Percentiles rank a stretch among this genome's conserved stretches.
These are phyloP conservation scores for Lasioglossum baleicum DNA, from an alignment of 1,140 invertebrate species.

Conservation along the genomic window DNA sequence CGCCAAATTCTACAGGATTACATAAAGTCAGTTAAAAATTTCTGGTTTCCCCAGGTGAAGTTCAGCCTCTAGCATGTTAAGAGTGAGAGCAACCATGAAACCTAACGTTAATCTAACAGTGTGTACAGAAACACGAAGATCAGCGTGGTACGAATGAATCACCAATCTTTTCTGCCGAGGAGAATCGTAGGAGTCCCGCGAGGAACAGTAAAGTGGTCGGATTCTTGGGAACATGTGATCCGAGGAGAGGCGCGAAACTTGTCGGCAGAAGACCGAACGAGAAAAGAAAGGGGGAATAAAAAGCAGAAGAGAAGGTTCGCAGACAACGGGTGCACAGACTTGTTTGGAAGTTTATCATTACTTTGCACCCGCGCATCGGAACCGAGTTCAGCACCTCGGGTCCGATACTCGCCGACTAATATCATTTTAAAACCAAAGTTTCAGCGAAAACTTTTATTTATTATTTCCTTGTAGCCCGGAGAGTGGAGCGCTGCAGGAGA, in stretches of 20 bases:
- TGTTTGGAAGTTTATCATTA: slow-evolving; percentile 75
- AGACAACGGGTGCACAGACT: slow-evolving; percentile 56
- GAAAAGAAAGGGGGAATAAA: slow-evolving; percentile 17
- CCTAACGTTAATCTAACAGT: too few species aligned
- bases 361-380: slow-evolving; percentile 65
- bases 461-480: slow-evolving; percentile 64
- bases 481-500: neutral
- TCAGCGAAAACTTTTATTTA: slow-evolving; percentile 71
- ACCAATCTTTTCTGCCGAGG: too few species aligned
- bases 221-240: slow-evolving; percentile 41
- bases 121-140: too few species aligned
- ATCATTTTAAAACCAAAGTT: slow-evolving; percentile 78
- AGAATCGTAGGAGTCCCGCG: neutral
- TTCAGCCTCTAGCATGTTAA: too few species aligned
- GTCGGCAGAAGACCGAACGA: too few species aligned
- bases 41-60: too few species aligned
- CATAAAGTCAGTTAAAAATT: too few species aligned
- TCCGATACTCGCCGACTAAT: slow-evolving; percentile 63
- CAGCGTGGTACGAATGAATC: neutral
- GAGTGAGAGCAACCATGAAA: too few species aligned
- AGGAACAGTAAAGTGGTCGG: slow-evolving; percentile 17
- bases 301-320: slow-evolving; percentile 31
- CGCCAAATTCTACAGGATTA: too few species aligned
- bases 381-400: slow-evolving; percentile 31
- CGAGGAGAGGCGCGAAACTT: slow-evolving; percentile 14